Evolutionary conservation across 2,888 invertebrate species (phyloP), one percentile per base, ranked within the genome.

Genomic region (Chrysodeixis includens): DNA sequence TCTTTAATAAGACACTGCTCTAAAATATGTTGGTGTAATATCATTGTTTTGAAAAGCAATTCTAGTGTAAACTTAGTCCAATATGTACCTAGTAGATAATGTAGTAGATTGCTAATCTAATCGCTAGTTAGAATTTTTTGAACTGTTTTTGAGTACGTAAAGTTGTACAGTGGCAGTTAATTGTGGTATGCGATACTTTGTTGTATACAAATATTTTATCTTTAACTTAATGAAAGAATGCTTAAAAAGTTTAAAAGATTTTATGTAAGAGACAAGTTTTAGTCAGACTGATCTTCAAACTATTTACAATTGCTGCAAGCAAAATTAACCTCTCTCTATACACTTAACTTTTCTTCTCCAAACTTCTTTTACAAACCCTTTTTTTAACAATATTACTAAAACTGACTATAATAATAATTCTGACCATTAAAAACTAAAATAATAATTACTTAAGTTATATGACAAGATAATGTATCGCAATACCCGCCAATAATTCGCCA

Each of bases 101-200:
- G 30, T 55, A 49, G 46, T 72, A 60, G 35, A 72, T 72, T 71
- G 71, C 62, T 52, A 44, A n/a, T 6, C 12, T 56, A 49, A 35
- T 59, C 56, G 73, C 76, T 73, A 73, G 76, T 54, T 66, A 49
- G 8, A 59, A 54, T 51, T 71, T 26, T 59, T 22, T 66, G 72
- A 56, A 35, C 60, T 71, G 54, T 30, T 65, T 49, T 26, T 69
- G 20, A 40, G 22, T 64, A 59, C 4, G 30, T 46, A 44, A 49
- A 54, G 59, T 44, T 46, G 30, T 44, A 22, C 14, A n/a, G 18
- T 66, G 53, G 30, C n/a, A 20, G 10, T 62, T 49, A 72, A 59
- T 54, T 16, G 67, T 56, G 67, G 40, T 71, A 30, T 18, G 9
- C 44, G 8, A 30, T 30, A 4, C 14, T 35, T 8, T 32, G n/a